Evolutionary conservation across 1,140 invertebrate genomes (phyloP).

Genomic region (Grapholita molesta): DNA sequence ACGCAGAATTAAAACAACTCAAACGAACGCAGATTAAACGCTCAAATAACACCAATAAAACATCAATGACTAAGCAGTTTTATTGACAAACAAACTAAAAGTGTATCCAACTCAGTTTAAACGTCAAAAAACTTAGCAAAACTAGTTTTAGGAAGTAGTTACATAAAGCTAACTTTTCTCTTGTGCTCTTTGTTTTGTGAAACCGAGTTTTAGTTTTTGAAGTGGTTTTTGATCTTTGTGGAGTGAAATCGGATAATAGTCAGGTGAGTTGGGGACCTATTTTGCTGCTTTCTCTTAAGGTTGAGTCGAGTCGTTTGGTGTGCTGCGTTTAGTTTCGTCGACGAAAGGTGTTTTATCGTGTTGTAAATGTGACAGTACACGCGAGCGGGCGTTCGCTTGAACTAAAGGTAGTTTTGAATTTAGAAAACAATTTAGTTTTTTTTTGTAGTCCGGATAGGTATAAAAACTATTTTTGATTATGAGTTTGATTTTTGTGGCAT

Average conservation of each 20-base stretch:
- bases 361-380: not conserved
- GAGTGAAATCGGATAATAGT: constrained; percentile 48
- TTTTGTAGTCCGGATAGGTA: too few relatives aligned
- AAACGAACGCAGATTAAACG: not conserved
- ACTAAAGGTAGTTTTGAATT: not conserved
- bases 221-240: constrained; percentile 42
- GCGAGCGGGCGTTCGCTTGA: not conserved
- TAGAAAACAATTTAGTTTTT: not conserved
- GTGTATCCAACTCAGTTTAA: constrained; percentile 18
- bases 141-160: constrained; percentile 46
- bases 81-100: not conserved
- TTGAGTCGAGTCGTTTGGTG: not conserved
- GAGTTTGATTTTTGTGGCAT: too few relatives aligned
- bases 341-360: not conserved
- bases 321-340: not conserved
- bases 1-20: not conserved
- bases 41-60: constrained; percentile 18
- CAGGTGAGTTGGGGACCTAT: constrained; percentile 40
- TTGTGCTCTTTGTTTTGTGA: constrained; percentile 45
- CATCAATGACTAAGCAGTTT: constrained; percentile 19
- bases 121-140: constrained; percentile 23
- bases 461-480: too few relatives aligned
- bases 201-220: constrained; percentile 41
- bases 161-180: constrained; percentile 56
- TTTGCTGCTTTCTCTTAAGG: constrained; percentile 20